These are phyloP conservation scores for Charina bottae DNA, from an alignment of 2,113 vertebrate genomes.

Conservation along the genomic window DNA sequence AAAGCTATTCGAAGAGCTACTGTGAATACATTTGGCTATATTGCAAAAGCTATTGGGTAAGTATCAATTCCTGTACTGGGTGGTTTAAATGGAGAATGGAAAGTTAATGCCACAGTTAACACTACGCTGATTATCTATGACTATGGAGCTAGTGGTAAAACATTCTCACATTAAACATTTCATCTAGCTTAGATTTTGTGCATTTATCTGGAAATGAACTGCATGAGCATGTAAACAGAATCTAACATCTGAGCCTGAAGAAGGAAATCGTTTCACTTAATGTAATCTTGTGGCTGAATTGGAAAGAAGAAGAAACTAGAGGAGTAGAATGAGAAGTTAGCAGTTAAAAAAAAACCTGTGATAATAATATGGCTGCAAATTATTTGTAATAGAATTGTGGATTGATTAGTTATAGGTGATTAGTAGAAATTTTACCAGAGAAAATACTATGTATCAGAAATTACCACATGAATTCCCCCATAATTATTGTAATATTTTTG, in stretches of 20 bases:
- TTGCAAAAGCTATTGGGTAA: conserved; percentile 98
- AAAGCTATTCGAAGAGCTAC: conserved; percentile 98
- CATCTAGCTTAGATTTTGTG: not conserved
- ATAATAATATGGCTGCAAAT: not conserved
- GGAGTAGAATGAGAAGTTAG: not conserved
- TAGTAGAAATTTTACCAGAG: not conserved
- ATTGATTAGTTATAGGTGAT: not conserved
- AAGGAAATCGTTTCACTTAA: not conserved
- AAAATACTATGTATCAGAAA: not conserved
- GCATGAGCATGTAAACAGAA: not conserved
- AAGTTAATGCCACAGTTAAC: not conserved
- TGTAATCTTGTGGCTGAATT: not conserved
- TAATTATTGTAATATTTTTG: not conserved
- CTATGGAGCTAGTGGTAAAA: not conserved
- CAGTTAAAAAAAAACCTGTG: not conserved
- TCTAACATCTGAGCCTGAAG: not conserved
- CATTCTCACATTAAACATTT: not conserved
- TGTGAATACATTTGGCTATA: conserved; percentile 98
- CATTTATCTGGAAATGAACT: not conserved
- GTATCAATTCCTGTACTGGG: conserved; percentile 30
- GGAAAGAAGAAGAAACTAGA: not conserved
- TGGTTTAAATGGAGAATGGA: not conserved
- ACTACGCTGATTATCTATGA: not conserved
- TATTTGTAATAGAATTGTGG: not conserved
- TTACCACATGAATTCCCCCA: not conserved